Percentiles rank a stretch among this genome's conserved stretches.
phyloP scores from a whole-genome alignment of 2,113 vertebrate genomes.

The Numenius arquata region DNA sequence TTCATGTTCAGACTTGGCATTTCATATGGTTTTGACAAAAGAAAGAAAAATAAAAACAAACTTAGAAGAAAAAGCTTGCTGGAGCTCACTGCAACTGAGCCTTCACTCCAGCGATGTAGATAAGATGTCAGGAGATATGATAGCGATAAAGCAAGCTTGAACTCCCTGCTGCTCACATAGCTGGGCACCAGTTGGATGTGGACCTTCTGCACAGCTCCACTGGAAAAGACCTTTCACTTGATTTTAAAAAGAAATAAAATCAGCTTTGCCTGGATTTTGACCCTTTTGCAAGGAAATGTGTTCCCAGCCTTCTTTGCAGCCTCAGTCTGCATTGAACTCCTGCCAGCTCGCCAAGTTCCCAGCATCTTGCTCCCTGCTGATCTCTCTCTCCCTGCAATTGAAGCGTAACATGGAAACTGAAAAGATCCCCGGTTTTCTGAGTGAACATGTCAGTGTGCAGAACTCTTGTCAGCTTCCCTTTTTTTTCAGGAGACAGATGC shows the following conservation, averaged over 20 bases:
- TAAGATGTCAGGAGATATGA: not conserved
- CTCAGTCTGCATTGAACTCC: not conserved
- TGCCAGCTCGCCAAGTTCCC: not conserved
- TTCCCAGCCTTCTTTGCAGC: not conserved
- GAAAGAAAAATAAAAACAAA: conserved; percentile 50
- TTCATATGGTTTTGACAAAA: conserved; percentile 22
- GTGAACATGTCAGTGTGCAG: not conserved
- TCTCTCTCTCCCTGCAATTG: not conserved
- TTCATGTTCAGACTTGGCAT: conserved; percentile 48
- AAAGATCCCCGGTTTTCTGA: conserved; percentile 6
- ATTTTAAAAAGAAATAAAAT: not conserved
- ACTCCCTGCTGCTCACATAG: not conserved
- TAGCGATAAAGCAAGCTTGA: not conserved
- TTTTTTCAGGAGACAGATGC: not conserved
- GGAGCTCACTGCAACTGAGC: not conserved
- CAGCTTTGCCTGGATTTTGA: not conserved
- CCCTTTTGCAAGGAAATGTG: not conserved
- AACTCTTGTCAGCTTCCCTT: conserved; percentile 13
- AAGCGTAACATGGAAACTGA: not conserved
- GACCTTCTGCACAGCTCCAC: not conserved
- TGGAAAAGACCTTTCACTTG: not conserved
- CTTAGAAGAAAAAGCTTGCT: conserved; percentile 18
- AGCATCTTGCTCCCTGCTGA: not conserved
- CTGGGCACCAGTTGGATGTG: not conserved
- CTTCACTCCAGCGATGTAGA: not conserved